Conservation (phyloP, 2,888 invertebrate species). For the Tenthredo amoena region DNA sequence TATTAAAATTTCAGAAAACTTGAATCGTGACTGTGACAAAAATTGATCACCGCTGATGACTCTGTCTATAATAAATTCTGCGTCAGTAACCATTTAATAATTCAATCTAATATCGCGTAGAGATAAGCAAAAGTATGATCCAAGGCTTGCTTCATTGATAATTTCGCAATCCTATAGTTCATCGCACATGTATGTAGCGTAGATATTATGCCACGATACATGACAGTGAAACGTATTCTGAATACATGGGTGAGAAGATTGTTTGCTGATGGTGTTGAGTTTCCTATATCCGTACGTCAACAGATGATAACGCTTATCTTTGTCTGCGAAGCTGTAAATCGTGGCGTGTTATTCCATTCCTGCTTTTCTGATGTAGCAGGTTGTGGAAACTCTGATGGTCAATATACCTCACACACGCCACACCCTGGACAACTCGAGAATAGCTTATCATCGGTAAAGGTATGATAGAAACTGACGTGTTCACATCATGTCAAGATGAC, state of each 20-base stretch:
- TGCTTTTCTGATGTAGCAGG: not conserved
- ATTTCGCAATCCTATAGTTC: not conserved
- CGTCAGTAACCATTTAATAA: not conserved
- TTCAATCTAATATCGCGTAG: not conserved
- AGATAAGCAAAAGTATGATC: not conserved
- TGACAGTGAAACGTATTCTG: not conserved
- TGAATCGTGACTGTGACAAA: not conserved
- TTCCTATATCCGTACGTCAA: not conserved
- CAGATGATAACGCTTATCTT: not conserved
- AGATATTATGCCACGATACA: constrained; percentile 1
- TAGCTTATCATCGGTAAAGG: not conserved
- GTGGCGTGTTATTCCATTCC: not conserved
- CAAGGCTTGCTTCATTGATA: not conserved
- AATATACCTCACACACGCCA: not conserved
- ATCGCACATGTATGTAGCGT: not conserved
- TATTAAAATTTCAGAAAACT: not conserved
- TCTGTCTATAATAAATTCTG: not conserved
- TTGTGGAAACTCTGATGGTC: constrained; percentile 6
- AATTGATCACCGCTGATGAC: not conserved
- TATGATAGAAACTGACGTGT: not conserved
- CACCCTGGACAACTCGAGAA: not conserved
- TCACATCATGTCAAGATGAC: not conserved
- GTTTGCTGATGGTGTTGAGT: not conserved
- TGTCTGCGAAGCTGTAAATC: not conserved
- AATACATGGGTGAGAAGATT: not conserved